Base-by-base conservation (phyloP, 2,888 invertebrate species). In the Acrobasis repandana region DNA sequence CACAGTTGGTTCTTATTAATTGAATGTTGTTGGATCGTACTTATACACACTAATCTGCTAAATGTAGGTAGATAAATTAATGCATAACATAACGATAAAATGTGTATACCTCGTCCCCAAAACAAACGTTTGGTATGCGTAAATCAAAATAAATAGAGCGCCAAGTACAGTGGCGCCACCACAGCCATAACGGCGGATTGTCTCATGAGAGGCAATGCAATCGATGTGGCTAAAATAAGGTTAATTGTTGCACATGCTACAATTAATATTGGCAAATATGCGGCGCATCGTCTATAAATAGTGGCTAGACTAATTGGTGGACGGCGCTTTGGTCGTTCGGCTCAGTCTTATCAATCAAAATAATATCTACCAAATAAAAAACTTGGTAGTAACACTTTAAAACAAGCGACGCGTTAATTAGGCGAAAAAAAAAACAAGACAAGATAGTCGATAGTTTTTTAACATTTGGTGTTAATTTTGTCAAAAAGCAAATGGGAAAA, bases 231-330 rank as follows among this genome's bases (percentile, higher is more conserved):
- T 46, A 28, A 57, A 57, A 57, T 47, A 58, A 16, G 48, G 33
- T 18, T 49, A 57, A 57, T 48, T 58, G 48, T 34, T 48, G 52
- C 36, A 52, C 36, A 52, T 36, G 36, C 52, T 36, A 52, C 36
- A 34, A 52, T 52, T 36, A 52, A 16, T 36, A 52, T 52, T 52
- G 52, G 52, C 52, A 52, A 52, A 52, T 52, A 52, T 52, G 52
- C 52, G 36, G 36, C 16, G 16, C 51, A 51, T 4, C 11, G 52
- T 52, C 52, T 52, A 52, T 52, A 3, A 52, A 52, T 36, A 52
- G 52, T 28, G 9, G 15, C 50, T 50, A 50, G 50, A 51, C 52
- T 52, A 52, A 52, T 52, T 36, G 34, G 52, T 15, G 36, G 36
- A 52, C 11, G 9, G 52, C 36, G 52, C 16, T 36, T 36, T 16